These are phyloP conservation scores for Prenolepis imparis DNA, from an alignment of 2,888 invertebrate species.

Conservation along the genomic window DNA sequence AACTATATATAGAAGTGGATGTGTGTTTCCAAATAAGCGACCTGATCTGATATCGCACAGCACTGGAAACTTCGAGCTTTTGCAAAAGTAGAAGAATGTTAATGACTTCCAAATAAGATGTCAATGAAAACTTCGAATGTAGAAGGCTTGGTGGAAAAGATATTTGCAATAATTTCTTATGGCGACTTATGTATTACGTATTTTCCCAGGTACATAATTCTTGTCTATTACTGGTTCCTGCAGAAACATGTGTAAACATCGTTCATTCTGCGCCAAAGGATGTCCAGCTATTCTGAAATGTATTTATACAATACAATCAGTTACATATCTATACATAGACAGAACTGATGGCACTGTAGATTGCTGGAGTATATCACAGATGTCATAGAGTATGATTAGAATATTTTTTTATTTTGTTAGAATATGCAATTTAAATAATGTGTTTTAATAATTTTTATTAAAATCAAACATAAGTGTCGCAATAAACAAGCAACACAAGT, in stretches of 20 bases:
- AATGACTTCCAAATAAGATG: slow-evolving; percentile 61
- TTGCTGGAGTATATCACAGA: neutral
- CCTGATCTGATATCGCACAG: slow-evolving; percentile 61
- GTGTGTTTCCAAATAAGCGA: slow-evolving; percentile 54
- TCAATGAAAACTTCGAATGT: slow-evolving; percentile 67
- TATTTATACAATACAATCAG: slow-evolving; percentile 14
- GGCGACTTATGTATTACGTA: slow-evolving; percentile 94
- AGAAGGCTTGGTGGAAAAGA: slow-evolving; percentile 72
- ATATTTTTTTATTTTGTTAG: neutral
- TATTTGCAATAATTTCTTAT: slow-evolving; percentile 71
- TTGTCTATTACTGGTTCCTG: slow-evolving; percentile 99
- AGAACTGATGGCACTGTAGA: neutral
- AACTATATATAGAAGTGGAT: slow-evolving; percentile 46
- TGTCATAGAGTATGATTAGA: neutral
- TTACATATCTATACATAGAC: neutral
- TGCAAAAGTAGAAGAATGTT: slow-evolving; percentile 65
- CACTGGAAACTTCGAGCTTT: slow-evolving; percentile 65
- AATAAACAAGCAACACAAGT: neutral
- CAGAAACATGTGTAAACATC: slow-evolving; percentile 99
- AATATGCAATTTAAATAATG: neutral
- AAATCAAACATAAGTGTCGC: neutral
- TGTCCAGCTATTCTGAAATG: slow-evolving; percentile 97
- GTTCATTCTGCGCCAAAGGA: slow-evolving; percentile 99
- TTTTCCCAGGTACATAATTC: slow-evolving; percentile 99
- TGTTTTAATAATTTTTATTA: neutral